Base-by-base conservation (phyloP, 2,113 vertebrate species). In the Coryphaenoides rupestris region DNA sequence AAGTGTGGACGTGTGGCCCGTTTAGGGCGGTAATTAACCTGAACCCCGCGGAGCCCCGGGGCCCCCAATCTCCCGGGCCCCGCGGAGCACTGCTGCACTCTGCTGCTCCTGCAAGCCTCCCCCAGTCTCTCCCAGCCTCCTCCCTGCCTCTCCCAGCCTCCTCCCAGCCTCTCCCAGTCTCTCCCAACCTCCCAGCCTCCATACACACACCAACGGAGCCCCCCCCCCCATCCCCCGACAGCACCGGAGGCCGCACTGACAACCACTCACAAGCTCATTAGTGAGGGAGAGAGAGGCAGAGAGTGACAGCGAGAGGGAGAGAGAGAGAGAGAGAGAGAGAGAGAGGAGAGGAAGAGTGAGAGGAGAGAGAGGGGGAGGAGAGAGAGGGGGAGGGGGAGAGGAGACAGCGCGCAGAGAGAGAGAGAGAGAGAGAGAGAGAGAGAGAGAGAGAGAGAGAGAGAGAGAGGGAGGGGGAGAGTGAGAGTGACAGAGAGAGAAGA, bases 211-310 rank as follows among this genome's bases (percentile, higher is more conserved):
- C 69, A 60, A 70, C 61, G 75, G 55, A 56, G 45, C 65, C 68
- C 61, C n/a, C n/a, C n/a, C n/a, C n/a, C n/a, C n/a, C n/a, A n/a
- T n/a, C n/a, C n/a, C n/a, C 19, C 58, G 46, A 69, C 72, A 67
- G 60, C 70, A n/a, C 74, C 62, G 66, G 47, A 16, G 24, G 68
- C 68, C 73, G 63, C 69, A 55, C 73, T 72, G 75, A 80, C 81
- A 84, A 65, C 60, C 64, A 70, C 67, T 73, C 58, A 81, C 75
- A 79, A 60, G 60, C 79, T 85, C 79, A 84, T 82, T 86, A 84
- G 74, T 12, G 19, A 66, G 66, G 62, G 47, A 50, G 47, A 50
- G 47, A 17, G 57, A 57, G 61, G 47, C 66, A 62, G 74, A 14
- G 55, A n/a, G 23, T n/a, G 55, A n/a, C 23, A 28, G 23, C 3